A percentile compares a stretch with the other conserved stretches of the same genome.
Conservation (phyloP, 2,888 invertebrate genomes). For the Fissipunctia ypsillon region DNA sequence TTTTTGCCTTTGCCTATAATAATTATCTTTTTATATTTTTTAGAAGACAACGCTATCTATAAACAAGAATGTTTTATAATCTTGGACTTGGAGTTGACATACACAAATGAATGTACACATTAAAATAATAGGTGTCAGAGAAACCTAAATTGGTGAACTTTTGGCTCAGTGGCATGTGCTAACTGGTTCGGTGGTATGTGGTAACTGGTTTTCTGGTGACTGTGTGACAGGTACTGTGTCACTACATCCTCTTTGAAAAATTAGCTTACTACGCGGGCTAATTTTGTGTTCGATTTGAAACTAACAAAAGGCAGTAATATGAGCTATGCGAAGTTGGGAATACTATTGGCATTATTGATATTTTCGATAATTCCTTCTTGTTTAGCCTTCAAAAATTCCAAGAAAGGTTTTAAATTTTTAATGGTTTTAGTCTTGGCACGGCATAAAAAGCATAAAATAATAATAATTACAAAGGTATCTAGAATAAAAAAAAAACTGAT, state of each 20-base stretch:
- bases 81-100: not conserved
- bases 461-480: not conserved
- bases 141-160: not conserved
- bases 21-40: not conserved
- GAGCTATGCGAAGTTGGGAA: not conserved
- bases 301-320: not conserved
- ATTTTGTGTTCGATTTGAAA: not conserved
- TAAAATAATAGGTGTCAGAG: not conserved
- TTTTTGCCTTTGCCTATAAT: not conserved
- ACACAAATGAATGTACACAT: not conserved
- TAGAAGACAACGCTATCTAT: not conserved
- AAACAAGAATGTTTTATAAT: constrained; percentile 1
- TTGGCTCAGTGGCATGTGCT: too few species aligned
- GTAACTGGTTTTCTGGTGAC: too few species aligned
- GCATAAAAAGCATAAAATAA: not conserved
- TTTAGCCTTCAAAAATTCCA: not conserved
- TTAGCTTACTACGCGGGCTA: too few species aligned
- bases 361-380: not conserved
- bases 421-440: not conserved
- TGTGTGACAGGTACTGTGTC: too few species aligned
- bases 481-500: not conserved
- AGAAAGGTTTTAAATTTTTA: not conserved
- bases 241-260: too few species aligned
- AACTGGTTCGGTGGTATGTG: too few species aligned
- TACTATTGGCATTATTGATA: not conserved